Conservation (phyloP, 2,888 invertebrate species). For the Hydropsyche betteni region DNA sequence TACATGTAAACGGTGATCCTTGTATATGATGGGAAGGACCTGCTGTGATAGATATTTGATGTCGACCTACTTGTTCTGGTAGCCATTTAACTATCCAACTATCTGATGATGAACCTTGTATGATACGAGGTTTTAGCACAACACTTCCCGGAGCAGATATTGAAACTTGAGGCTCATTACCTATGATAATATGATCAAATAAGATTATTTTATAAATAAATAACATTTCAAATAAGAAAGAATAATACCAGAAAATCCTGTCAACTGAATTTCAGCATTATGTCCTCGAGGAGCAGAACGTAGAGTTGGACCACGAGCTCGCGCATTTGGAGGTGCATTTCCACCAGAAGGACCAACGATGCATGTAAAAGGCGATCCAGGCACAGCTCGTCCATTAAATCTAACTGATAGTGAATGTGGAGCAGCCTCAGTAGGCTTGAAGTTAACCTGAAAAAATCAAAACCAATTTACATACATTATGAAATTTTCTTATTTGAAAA, state of each 20-base stretch:
- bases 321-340: slow-evolving; percentile 61
- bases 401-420: slow-evolving; percentile 90
- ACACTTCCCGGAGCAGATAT: slow-evolving; percentile 87
- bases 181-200: slow-evolving; percentile 55
- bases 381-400: slow-evolving; percentile 79
- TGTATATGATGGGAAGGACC: slow-evolving; percentile 78
- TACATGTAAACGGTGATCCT: slow-evolving; percentile 93
- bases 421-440: slow-evolving; percentile 94
- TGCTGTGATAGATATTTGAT: slow-evolving; percentile 82
- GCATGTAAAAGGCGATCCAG: slow-evolving; percentile 95
- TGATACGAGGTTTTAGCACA: slow-evolving; percentile 77
- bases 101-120: slow-evolving; percentile 68
- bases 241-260: slow-evolving; percentile 61
- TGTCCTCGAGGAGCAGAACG: slow-evolving; percentile 60
- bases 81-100: slow-evolving; percentile 82
- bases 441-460: slow-evolving; percentile 74
- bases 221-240: neutral
- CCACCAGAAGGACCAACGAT: slow-evolving; percentile 70
- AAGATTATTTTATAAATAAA: neutral
- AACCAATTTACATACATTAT: neutral
- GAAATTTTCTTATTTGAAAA: neutral
- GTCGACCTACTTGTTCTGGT: slow-evolving; percentile 87
- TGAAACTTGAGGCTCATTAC: slow-evolving; percentile 74
- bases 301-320: slow-evolving; percentile 62
- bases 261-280: slow-evolving; percentile 62